These are phyloP conservation scores for Dipodomys stephensi DNA, from an alignment of 2,113 vertebrate species.

Conservation along the genomic window DNA sequence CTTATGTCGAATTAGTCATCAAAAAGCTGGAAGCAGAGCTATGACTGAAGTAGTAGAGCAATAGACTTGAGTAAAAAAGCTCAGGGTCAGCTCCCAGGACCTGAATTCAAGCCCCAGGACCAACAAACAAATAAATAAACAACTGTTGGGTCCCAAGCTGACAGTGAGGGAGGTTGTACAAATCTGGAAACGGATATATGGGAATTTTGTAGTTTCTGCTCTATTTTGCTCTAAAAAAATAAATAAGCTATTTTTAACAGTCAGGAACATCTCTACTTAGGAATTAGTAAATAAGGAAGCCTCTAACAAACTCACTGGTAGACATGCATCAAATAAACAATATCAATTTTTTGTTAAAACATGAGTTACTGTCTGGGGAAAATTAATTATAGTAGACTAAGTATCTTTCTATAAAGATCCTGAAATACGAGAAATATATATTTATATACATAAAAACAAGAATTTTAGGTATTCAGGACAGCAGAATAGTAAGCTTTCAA, in stretches of 20 bases:
- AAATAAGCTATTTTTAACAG: background rate
- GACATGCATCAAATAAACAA: slow-evolving; percentile 7
- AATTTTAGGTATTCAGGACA: slow-evolving; percentile 43
- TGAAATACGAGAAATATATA: slow-evolving; percentile 19
- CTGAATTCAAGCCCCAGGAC: too few species aligned
- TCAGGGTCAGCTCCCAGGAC: too few species aligned
- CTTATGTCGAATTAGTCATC: too few species aligned
- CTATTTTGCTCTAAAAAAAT: slow-evolving; percentile 40
- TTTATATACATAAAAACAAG: background rate
- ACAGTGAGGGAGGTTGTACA: background rate
- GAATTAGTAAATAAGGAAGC: background rate
- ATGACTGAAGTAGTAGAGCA: too few species aligned
- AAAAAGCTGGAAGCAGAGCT: too few species aligned
- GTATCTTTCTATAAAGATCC: background rate
- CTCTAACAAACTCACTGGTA: background rate
- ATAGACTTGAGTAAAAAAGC: too few species aligned
- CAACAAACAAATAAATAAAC: too few species aligned
- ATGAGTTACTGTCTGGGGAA: background rate
- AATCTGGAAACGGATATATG: background rate
- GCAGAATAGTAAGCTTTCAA: background rate
- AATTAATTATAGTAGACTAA: background rate
- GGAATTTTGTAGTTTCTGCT: background rate
- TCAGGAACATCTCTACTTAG: background rate
- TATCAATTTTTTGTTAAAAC: slow-evolving; percentile 6
- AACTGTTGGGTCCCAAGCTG: background rate